These are phyloP conservation scores for Dugesia japonica DNA, from an alignment of 2,888 invertebrate genomes.

Conservation along the genomic window DNA sequence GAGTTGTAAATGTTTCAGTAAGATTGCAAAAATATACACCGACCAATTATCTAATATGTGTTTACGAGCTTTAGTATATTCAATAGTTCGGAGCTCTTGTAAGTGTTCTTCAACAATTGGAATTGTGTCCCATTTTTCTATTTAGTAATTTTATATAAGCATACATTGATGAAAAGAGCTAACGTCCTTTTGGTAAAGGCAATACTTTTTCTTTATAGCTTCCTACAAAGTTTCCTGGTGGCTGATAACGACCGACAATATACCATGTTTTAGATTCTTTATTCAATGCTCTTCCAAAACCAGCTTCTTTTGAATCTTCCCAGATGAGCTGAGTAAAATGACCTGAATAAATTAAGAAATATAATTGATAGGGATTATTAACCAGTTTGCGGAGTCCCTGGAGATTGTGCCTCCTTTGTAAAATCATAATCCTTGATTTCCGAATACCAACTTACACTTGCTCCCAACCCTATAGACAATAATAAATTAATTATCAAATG, in stretches of 20 bases:
- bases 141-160: not conserved
- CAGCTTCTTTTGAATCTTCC: not conserved
- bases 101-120: not conserved
- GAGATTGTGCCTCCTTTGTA: too few species aligned
- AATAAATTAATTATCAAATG: too few species aligned
- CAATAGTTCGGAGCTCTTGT: not conserved
- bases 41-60: not conserved
- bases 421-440: too few species aligned
- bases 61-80: not conserved
- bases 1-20: not conserved
- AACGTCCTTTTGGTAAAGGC: not conserved
- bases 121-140: not conserved
- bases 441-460: too few species aligned
- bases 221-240: not conserved
- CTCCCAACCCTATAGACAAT: too few species aligned
- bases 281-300: not conserved
- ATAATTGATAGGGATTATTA: too few species aligned
- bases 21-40: not conserved
- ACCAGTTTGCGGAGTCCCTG: too few species aligned
- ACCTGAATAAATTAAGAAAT: too few species aligned
- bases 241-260: not conserved
- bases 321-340: not conserved
- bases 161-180: not conserved
- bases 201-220: not conserved
- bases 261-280: not conserved